Conservation (phyloP, 2,888 invertebrate genomes). For the Cheilosia impressa region DNA sequence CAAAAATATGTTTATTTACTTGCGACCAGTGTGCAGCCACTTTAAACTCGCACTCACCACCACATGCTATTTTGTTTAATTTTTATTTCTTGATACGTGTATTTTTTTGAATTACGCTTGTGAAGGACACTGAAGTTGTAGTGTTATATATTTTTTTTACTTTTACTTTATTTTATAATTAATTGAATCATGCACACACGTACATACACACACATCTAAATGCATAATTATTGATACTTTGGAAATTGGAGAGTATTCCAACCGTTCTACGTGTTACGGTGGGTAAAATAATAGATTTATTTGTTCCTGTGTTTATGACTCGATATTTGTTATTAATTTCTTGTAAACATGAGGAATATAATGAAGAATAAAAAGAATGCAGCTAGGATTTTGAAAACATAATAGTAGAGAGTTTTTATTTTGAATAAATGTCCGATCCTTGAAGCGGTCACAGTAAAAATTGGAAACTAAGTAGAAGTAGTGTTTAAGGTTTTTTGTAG, state of each 20-base stretch:
- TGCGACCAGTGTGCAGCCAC: conserved; percentile 17
- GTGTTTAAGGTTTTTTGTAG: too few species aligned
- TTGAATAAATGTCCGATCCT: too few species aligned
- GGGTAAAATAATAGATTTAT: conserved; percentile 11
- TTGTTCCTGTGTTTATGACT: conserved; percentile 44
- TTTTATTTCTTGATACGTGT: conserved; percentile 7
- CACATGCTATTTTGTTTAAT: conserved; percentile 4
- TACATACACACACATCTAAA: background rate
- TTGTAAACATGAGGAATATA: conserved; percentile 67
- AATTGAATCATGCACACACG: conserved; percentile 21
- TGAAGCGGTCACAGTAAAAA: too few species aligned
- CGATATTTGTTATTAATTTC: conserved; percentile 46
- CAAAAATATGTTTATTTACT: conserved; percentile 22
- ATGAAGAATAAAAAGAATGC: conserved; percentile 54
- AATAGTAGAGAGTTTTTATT: conserved; percentile 17
- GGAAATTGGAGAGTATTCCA: conserved; percentile 27
- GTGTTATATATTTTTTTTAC: conserved; percentile 8
- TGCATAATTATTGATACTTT: conserved; percentile 15
- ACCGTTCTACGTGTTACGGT: conserved; percentile 4
- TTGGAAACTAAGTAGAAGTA: too few species aligned
- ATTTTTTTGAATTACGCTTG: conserved; percentile 44
- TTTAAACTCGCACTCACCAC: background rate
- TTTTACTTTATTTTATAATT: background rate
- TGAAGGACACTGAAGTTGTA: conserved; percentile 10
- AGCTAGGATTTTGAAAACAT: conserved; percentile 71